Base-by-base conservation (phyloP, 2,113 vertebrate species). In the Xenotilapia caudafasciata region DNA sequence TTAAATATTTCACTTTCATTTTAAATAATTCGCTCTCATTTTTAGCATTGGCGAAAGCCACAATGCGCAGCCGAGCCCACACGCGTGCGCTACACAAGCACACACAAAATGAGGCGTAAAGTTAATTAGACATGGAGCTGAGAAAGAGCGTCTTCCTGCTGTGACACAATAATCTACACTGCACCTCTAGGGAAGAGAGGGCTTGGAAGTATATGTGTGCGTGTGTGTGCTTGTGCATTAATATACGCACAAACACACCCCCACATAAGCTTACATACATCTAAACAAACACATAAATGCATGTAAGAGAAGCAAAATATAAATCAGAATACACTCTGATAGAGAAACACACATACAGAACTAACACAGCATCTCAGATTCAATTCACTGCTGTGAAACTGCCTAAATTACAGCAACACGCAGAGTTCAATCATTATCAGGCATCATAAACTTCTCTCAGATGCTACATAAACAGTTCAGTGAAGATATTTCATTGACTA, bases 81-180 rank as follows among this genome's bases (percentile, higher is more conserved):
- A 85, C 75, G 53, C 55, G 5, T 15, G 12, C 14, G 6, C 13
- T 45, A 55, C 86, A 91, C 79, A 90, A 85, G 89, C 88, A 85
- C 86, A 85, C 82, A 90, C 81, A 79, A 84, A 94, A 93, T 91
- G 89, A 95, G 91, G 87, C 90, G 80, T 92, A 89, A 86, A 94
- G 91, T 92, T 94, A 96, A 96, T 96, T 93, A 94, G 95, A 94
- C 93, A 92, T 51, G 90, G 93, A 94, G 92, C 86, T 88, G 90
- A 90, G 93, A 90, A 84, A 84, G 91, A 91, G 88, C 54, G 65
- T 92, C 90, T 89, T 95, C 93, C 92, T 88, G 91, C 93, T 92
- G 91, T 56, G 91, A 88, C 86, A 84, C 90, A 87, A 91, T 94
- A 91, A 91, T 94, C 88, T 62, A 21, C 68, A 80, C 62, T 53